Evolutionary conservation across 2,888 invertebrate genomes (phyloP), one percentile per base, ranked within the genome.

Genomic region (Vesta saturnalis): DNA sequence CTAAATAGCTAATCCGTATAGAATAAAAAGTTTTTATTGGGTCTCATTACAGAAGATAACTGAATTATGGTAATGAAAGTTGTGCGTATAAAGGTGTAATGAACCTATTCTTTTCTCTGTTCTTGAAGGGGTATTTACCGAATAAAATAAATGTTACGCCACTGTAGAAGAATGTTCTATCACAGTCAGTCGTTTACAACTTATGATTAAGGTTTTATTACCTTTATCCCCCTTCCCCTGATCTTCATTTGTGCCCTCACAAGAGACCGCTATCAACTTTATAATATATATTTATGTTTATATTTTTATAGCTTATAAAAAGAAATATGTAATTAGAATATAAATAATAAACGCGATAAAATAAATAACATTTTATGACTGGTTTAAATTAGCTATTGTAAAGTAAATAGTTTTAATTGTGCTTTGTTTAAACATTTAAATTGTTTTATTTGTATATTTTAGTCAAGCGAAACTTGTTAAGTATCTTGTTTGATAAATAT

Each of bases 131-230:
- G 39, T 39, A 39, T 39, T 39, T 39, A 39, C 39, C 39, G 39
- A 39, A 39, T 39, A 39, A 39, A 39, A n/a, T n/a, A 19, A 12
- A 54, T 21, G 30, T 56, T 64, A 72, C 72, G 70, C 70, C 72
- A 71, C 72, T 72, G 70, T 1, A 30, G 18, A 65, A 70, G 70
- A 69, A 74, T 72, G 67, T 60, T 72, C 71, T 66, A 72, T 72
- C 70, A 64, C 67, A 66, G 61, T 66, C 56, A 66, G 69, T 69
- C 72, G 76, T 79, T 80, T 78, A 77, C 75, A 78, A 77, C 77
- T 77, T 77, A 77, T 78, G 78, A 80, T 79, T 80, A 80, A 77
- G 73, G 75, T 78, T 79, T 80, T 79, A 80, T 80, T 80, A 77
- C 78, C 72, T 74, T 72, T 75, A 72, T 72, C 71, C 73, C 56